These are phyloP conservation scores for Vanessa tameamea DNA, from an alignment of 1,140 invertebrate species.

Conservation along the genomic window DNA sequence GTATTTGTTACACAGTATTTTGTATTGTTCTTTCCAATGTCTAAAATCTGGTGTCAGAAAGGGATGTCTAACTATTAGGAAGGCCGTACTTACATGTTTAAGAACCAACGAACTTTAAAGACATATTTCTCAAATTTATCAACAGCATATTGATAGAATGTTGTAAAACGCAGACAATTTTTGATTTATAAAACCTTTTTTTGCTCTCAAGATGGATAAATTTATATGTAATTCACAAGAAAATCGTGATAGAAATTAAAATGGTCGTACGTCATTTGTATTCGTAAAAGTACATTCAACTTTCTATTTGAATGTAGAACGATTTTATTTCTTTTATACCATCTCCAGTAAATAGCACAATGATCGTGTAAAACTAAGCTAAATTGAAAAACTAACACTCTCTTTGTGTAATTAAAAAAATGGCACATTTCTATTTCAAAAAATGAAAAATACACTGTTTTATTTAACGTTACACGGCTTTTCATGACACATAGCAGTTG, in stretches of 20 bases:
- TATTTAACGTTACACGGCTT: conserved; percentile 24
- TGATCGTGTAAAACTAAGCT: background rate
- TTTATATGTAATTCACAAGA: too few relatives aligned
- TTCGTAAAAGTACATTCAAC: too few relatives aligned
- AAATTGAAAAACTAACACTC: conserved; percentile 12
- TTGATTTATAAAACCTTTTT: too few relatives aligned
- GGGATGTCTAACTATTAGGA: too few relatives aligned
- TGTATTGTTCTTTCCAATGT: background rate
- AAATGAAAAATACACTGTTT: conserved; percentile 22
- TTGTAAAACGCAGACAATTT: too few relatives aligned
- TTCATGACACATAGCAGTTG: conserved; percentile 35
- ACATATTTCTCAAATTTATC: too few relatives aligned
- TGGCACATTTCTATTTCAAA: conserved; percentile 6
- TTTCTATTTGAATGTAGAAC: background rate
- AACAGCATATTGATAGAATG: too few relatives aligned
- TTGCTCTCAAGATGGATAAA: too few relatives aligned
- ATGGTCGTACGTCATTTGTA: too few relatives aligned
- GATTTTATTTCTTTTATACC: background rate
- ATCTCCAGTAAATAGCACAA: background rate
- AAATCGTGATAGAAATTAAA: too few relatives aligned
- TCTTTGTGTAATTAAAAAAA: conserved; percentile 9
- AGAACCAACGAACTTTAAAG: too few relatives aligned
- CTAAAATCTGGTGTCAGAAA: background rate
- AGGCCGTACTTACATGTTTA: too few relatives aligned
- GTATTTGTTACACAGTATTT: background rate